These are phyloP conservation scores for Sebastes itinus DNA, from an alignment of 2,797 vertebrate genomes.

Conservation along the genomic window DNA sequence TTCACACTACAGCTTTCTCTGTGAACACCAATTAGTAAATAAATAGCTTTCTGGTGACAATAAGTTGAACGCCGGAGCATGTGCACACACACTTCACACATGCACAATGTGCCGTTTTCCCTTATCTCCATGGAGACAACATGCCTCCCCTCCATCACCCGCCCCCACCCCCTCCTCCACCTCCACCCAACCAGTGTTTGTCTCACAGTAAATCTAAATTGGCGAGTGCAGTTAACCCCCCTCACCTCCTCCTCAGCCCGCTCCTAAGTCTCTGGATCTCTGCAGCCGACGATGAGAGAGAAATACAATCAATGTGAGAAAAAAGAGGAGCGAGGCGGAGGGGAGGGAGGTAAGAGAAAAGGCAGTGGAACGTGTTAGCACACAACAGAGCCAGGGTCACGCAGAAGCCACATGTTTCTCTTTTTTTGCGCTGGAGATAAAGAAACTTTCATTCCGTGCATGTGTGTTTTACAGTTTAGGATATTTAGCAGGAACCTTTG, in stretches of 20 bases:
- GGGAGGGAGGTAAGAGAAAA: conserved; percentile 14
- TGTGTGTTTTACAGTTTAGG: conserved; percentile 6
- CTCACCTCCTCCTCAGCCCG: conserved; percentile 52
- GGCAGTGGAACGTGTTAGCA: conserved; percentile 51
- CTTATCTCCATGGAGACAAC: conserved; percentile 76
- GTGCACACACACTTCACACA: conserved; percentile 31
- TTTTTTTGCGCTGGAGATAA: conserved; percentile 1
- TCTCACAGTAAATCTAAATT: conserved; percentile 81
- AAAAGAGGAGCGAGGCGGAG: conserved; percentile 12
- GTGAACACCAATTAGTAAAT: conserved; percentile 52
- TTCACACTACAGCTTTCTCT: background rate
- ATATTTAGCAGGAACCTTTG: conserved; percentile 63
- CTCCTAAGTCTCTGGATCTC: conserved; percentile 45
- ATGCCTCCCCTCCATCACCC: conserved; percentile 14
- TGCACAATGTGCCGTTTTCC: conserved; percentile 40
- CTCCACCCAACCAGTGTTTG: conserved; percentile 58
- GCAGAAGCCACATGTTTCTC: conserved; percentile 11
- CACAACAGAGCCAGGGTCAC: conserved; percentile 57
- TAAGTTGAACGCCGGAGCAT: conserved; percentile 47
- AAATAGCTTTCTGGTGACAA: conserved; percentile 61
- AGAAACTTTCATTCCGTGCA: background rate
- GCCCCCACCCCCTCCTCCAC: too few species aligned
- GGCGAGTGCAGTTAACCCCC: conserved; percentile 73
- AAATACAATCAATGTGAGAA: conserved; percentile 59
- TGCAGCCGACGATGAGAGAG: conserved; percentile 50